Base-by-base conservation (phyloP, 2,113 vertebrate species). In the Oncorhynchus tshawytscha region DNA sequence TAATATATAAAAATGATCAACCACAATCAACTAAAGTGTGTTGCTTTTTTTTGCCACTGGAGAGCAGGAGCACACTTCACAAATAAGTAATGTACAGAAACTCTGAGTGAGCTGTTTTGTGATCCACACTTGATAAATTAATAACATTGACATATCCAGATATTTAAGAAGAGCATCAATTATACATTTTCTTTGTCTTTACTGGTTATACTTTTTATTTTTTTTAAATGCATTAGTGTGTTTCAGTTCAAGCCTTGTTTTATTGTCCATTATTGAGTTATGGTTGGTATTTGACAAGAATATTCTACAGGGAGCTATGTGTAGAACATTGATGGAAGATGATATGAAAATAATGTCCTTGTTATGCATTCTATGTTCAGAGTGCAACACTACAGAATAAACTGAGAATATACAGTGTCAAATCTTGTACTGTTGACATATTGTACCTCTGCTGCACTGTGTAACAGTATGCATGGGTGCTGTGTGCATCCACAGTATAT, bases 401-500 rank as follows among this genome's bases (percentile, higher is more conserved):
- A 45, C 39, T 2, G 39, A 45, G 8, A 45, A 45, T 45, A 45
- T 24, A 62, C n/a, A 3, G 59, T 3, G 59, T 62, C 5, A 54
- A 54, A 18, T 54, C 3, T 54, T 54, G 51, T 54, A 13, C 51
- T 54, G 51, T 18, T 16, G 4, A 54, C 51, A 54, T 13, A 54
- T 1, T 54, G 51, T 54, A 54, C 51, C 15, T 76, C 70, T 20
- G 66, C 86, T 83, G 81, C 77, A 66, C 85, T 81, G 82, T 73
- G 68, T 3, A 80, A 84, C 85, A 3, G 65, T 89, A 88, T 88
- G 86, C 79, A 88, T 78, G 80, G 87, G 86, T 89, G 39, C 86
- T 88, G 89, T 89, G 89, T 88, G 82, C 87, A 87, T 88, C 77
- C 66, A 70, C 85, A 59, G 74, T 77, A 76, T 91, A 91, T 91